These are phyloP conservation scores for Pelosia muscerda DNA, from an alignment of 2,888 invertebrate genomes.

Conservation along the genomic window DNA sequence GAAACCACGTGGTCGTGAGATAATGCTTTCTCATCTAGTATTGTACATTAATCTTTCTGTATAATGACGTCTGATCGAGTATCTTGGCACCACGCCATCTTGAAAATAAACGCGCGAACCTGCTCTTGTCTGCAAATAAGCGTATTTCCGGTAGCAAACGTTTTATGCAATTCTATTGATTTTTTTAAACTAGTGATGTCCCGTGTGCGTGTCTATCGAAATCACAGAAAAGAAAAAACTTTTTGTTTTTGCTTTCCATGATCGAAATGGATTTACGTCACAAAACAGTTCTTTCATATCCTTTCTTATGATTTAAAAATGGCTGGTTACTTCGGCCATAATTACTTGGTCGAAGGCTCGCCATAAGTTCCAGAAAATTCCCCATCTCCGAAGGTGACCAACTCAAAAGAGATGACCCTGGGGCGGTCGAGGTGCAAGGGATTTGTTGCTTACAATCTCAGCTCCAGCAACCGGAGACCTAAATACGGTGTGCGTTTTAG, in stretches of 20 bases:
- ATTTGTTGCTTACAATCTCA: no score
- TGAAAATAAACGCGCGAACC: slow-evolving; percentile 72
- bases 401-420: no score
- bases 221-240: no score
- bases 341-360: no score
- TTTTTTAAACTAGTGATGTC: background rate
- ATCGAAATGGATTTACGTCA: background rate
- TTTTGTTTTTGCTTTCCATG: no score
- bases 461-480: no score
- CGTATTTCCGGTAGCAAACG: slow-evolving; percentile 62
- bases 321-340: no score
- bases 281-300: background rate
- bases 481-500: no score
- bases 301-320: background rate
- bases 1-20: background rate
- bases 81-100: slow-evolving; percentile 72
- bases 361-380: no score
- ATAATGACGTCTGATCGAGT: slow-evolving; percentile 34
- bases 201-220: background rate
- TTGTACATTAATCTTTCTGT: background rate
- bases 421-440: no score
- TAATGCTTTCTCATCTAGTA: background rate
- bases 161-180: slow-evolving; percentile 19
- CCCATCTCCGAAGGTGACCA: no score
- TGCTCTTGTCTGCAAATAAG: slow-evolving; percentile 46